Conservation (phyloP, 2,888 invertebrate genomes). For the Eupithecia abbreviata region DNA sequence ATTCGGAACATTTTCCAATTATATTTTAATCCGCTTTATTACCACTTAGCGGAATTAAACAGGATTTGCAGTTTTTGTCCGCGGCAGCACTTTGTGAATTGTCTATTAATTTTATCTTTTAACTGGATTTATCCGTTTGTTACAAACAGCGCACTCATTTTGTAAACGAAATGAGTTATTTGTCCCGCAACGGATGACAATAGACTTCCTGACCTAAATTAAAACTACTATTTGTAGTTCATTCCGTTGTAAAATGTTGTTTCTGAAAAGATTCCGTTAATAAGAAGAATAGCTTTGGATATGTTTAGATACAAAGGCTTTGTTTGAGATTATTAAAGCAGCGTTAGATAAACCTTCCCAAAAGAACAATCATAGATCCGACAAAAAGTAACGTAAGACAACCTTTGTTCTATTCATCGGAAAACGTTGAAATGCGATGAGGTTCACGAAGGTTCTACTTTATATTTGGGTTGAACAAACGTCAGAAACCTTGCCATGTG, state of each 20-base stretch:
- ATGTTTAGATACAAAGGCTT: neutral
- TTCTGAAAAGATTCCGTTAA: neutral
- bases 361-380: neutral
- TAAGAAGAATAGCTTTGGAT: neutral
- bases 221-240: neutral
- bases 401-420: slow-evolving; percentile 36
- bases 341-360: neutral
- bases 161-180: neutral
- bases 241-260: neutral
- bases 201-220: slow-evolving; percentile 7
- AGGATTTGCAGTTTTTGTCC: slow-evolving; percentile 35
- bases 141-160: slow-evolving; percentile 1
- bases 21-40: slow-evolving; percentile 45
- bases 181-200: neutral
- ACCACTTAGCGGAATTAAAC: slow-evolving; percentile 40
- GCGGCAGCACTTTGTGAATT: slow-evolving; percentile 28
- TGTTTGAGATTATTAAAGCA: neutral
- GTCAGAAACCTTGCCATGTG: slow-evolving; percentile 13
- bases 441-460: slow-evolving; percentile 36
- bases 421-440: slow-evolving; percentile 32
- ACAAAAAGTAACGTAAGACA: neutral
- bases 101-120: slow-evolving; percentile 26
- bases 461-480: slow-evolving; percentile 33
- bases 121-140: slow-evolving; percentile 10
- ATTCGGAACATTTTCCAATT: slow-evolving; percentile 45